A percentile compares a stretch with the other conserved stretches of the same genome.
Conservation (phyloP, 2,113 vertebrate genomes). For the Diadophis punctatus region DNA sequence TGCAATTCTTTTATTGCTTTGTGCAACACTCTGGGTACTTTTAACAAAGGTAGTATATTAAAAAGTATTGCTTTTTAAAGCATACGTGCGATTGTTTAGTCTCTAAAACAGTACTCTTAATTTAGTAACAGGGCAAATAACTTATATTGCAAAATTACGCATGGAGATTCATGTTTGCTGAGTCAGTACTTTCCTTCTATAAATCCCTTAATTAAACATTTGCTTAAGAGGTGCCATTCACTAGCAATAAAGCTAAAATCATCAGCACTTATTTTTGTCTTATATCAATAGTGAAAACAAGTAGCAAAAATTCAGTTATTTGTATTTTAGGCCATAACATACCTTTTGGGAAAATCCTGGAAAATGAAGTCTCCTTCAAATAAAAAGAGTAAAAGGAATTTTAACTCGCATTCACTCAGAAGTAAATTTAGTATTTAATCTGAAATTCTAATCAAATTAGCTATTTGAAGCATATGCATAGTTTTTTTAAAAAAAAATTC, state of each 20-base stretch:
- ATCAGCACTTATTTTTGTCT: background rate
- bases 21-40: background rate
- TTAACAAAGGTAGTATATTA: background rate
- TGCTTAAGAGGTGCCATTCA: background rate
- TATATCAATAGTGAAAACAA: background rate
- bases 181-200: background rate
- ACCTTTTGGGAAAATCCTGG: background rate
- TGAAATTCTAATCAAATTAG: background rate
- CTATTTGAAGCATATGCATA: background rate
- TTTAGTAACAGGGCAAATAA: background rate
- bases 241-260: background rate
- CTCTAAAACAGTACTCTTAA: background rate
- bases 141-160: background rate
- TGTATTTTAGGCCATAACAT: background rate
- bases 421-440: background rate
- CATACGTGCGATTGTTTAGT: background rate
- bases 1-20: background rate
- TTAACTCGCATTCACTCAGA: background rate
- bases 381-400: background rate
- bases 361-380: background rate
- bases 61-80: background rate
- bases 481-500: background rate
- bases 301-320: background rate
- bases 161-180: background rate
- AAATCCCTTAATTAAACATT: background rate